Evolutionary conservation across 2,888 invertebrate genomes (phyloP), one percentile per base, ranked within the genome.

Genomic region (Trypoxylon attenuatum): DNA sequence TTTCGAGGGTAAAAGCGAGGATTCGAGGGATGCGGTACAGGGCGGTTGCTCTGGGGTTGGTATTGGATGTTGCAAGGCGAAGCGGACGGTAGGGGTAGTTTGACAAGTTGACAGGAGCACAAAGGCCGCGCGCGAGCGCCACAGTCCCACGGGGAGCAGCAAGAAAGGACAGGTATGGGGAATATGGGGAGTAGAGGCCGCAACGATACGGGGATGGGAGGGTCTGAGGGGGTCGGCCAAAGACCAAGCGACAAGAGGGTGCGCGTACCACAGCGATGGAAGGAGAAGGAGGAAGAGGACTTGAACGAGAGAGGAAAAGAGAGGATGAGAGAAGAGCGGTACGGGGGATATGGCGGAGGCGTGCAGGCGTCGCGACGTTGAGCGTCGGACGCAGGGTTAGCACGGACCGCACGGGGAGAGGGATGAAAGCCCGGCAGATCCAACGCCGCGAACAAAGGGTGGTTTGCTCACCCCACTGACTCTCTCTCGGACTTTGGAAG

Each of bases 341-440:
- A 54, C 57, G 18, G 23, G 2, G 39, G 25, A 47, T 22, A 53
- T 39, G 13, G 33, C 13, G 38, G 19, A 62, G 54, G 64, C 56
- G 70, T 74, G 81, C 87, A 89, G 88, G 89, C 89, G 89, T 89
- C 89, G 89, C 89, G 89, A 89, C 89, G 89, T 88, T 89, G 76
- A 77, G 74, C 89, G 88, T 63, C 52, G 49, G 62, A 64, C 66
- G 72, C 69, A 76, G 77, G 76, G 78, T 73, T 76, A 71, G 62
- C 68, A n/a, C 59, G 75, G 27, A 59, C 33, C 45, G 66, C 54
- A 43, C 43, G 56, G 63, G 13, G 27, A 62, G 66, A 70, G 75
- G 76, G 71, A 62, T 72, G 73, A 70, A 72, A 76, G 74, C 66
- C 71, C 58, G 73, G 78, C 66, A 68, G 77, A 82, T 78, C 76